A percentile compares a stretch with the other conserved stretches of the same genome.
Conservation (phyloP, 2,888 invertebrate species). For the Fabriciana adippe region DNA sequence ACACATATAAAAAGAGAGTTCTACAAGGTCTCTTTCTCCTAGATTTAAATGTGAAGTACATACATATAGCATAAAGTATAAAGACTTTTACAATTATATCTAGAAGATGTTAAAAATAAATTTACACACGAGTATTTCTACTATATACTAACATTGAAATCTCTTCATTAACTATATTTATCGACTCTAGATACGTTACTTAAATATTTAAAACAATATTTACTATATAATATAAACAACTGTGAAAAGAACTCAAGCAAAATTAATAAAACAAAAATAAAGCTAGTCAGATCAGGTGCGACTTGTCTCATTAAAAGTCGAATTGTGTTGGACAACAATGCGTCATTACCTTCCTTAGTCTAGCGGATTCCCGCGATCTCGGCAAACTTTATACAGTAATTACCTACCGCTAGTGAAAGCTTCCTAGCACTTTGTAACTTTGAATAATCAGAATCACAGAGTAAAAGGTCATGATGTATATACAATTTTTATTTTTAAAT, state of each 20-base stretch:
- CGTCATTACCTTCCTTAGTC: slow-evolving; percentile 57
- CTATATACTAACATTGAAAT: too few species aligned
- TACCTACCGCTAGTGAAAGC: slow-evolving; percentile 64
- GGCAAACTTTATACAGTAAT: slow-evolving; percentile 56
- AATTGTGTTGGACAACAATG: slow-evolving; percentile 64
- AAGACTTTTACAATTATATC: too few species aligned
- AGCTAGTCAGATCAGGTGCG: slow-evolving; percentile 30
- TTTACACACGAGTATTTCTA: too few species aligned
- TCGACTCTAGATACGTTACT: too few species aligned
- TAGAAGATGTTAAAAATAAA: too few species aligned
- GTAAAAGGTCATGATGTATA: background rate
- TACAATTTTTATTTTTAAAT: too few species aligned
- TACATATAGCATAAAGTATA: too few species aligned
- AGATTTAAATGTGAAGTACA: too few species aligned
- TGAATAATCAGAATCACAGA: slow-evolving; percentile 3
- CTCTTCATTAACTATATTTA: too few species aligned
- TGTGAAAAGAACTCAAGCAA: background rate
- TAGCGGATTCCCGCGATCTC: slow-evolving; percentile 60
- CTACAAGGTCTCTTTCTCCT: too few species aligned
- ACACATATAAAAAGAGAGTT: too few species aligned
- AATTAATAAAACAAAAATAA: slow-evolving; percentile 17
- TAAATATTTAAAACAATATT: background rate
- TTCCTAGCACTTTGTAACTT: slow-evolving; percentile 40
- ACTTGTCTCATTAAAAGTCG: slow-evolving; percentile 51
- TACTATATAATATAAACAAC: background rate